Evolutionary conservation across 2,113 vertebrate species (phyloP).

Genomic region (Rhineura floridana): DNA sequence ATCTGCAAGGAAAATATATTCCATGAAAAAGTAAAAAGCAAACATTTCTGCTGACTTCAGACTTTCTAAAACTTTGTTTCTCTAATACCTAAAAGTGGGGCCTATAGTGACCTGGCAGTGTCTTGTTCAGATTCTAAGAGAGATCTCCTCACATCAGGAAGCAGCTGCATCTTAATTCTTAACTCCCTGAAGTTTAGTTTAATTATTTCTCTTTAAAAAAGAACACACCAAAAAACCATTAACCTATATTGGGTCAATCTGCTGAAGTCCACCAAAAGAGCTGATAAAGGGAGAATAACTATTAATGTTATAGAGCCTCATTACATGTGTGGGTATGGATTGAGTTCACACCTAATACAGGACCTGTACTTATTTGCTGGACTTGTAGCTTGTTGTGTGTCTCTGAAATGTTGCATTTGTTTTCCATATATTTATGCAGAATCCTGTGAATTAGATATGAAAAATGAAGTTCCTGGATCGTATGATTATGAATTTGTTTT

Average conservation of each 20-base stretch:
- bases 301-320: neutral
- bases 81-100: slow-evolving; percentile 20
- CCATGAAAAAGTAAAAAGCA: neutral
- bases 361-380: neutral
- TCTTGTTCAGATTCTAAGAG: slow-evolving; percentile 30
- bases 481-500: neutral
- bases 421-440: neutral
- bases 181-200: slow-evolving; percentile 19
- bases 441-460: neutral
- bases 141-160: slow-evolving; percentile 24
- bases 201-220: slow-evolving; percentile 24
- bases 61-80: slow-evolving; percentile 27
- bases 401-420: neutral
- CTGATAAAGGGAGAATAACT: neutral
- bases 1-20: slow-evolving; percentile 5
- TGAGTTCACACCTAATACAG: neutral
- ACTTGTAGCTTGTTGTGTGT: neutral
- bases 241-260: neutral
- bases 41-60: slow-evolving; percentile 24
- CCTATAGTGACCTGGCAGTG: slow-evolving; percentile 3
- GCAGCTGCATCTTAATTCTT: slow-evolving; percentile 30
- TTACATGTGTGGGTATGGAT: neutral
- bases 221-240: neutral
- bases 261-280: neutral
- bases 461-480: neutral